A percentile compares a stretch with the other conserved stretches of the same genome.
These are phyloP conservation scores for Chelonus insularis DNA, from an alignment of 1,140 invertebrate species.

Conservation along the genomic window DNA sequence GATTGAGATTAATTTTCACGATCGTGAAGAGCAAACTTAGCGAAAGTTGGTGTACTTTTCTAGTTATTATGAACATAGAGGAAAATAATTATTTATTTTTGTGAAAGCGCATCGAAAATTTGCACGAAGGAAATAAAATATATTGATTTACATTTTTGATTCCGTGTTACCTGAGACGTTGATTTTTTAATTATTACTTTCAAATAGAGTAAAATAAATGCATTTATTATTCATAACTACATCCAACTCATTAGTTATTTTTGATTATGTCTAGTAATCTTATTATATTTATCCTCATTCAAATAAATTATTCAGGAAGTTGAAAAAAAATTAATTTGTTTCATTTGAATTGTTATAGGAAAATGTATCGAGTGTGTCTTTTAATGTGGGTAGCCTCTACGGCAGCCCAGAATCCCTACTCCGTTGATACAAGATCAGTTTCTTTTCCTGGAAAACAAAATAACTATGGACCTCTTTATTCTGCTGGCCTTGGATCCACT, in stretches of 20 bases:
- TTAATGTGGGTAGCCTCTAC: conserved; percentile 43
- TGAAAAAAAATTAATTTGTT: too few species aligned
- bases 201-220: too few species aligned
- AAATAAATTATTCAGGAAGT: too few species aligned
- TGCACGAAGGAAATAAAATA: too few species aligned
- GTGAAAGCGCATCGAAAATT: not conserved
- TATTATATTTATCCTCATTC: too few species aligned
- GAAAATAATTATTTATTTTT: not conserved
- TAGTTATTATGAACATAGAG: not conserved
- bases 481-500: conserved; percentile 41
- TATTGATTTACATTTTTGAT: too few species aligned
- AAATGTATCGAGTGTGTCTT: conserved; percentile 51
- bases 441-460: conserved; percentile 48
- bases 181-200: too few species aligned
- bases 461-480: conserved; percentile 48
- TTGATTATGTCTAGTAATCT: too few species aligned
- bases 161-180: too few species aligned
- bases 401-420: conserved; percentile 48
- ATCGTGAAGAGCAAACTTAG: not conserved
- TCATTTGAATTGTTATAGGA: conserved; percentile 33
- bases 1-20: not conserved
- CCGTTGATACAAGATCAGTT: conserved; percentile 49
- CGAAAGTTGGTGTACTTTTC: not conserved
- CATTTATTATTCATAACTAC: too few species aligned
- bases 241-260: too few species aligned